Conservation (phyloP, 1,140 invertebrate genomes). For the Diorhabda sublineata region DNA sequence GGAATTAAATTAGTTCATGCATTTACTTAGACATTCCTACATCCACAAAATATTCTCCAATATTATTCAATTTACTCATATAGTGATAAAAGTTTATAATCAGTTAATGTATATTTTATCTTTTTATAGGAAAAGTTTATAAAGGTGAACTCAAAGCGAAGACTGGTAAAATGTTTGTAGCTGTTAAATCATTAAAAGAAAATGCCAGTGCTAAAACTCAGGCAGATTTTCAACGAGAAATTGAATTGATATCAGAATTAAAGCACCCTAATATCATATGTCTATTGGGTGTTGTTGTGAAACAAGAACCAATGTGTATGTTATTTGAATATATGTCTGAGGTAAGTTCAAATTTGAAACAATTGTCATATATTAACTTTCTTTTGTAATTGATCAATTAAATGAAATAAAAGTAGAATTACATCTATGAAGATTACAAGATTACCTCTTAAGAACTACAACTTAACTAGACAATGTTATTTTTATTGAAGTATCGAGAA, state of each 20-base stretch:
- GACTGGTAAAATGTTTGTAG: slow-evolving; percentile 71
- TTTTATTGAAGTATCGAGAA: too few species aligned
- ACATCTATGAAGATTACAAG: too few species aligned
- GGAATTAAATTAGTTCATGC: too few species aligned
- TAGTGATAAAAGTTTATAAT: too few species aligned
- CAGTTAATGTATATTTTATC: slow-evolving; percentile 11
- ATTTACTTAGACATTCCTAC: too few species aligned
- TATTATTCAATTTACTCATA: too few species aligned
- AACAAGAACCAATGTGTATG: slow-evolving; percentile 92
- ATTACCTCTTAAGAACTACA: too few species aligned
- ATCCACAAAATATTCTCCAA: too few species aligned
- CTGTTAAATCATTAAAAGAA: slow-evolving; percentile 92
- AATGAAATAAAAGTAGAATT: too few species aligned
- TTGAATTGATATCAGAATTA: slow-evolving; percentile 89
- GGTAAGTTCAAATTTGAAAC: slow-evolving; percentile 20
- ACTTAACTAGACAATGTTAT: too few species aligned
- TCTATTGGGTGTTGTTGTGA: slow-evolving; percentile 85
- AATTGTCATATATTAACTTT: too few species aligned
- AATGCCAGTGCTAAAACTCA: slow-evolving; percentile 88
- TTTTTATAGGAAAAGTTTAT: slow-evolving; percentile 64
- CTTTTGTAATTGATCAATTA: too few species aligned
- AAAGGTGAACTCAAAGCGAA: slow-evolving; percentile 81
- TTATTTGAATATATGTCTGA: slow-evolving; percentile 93
- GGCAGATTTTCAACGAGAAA: slow-evolving; percentile 85
- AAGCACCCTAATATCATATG: slow-evolving; percentile 95